phyloP scores from a whole-genome alignment of 2,113 vertebrate species.

The Hippocampus mohnikei region DNA sequence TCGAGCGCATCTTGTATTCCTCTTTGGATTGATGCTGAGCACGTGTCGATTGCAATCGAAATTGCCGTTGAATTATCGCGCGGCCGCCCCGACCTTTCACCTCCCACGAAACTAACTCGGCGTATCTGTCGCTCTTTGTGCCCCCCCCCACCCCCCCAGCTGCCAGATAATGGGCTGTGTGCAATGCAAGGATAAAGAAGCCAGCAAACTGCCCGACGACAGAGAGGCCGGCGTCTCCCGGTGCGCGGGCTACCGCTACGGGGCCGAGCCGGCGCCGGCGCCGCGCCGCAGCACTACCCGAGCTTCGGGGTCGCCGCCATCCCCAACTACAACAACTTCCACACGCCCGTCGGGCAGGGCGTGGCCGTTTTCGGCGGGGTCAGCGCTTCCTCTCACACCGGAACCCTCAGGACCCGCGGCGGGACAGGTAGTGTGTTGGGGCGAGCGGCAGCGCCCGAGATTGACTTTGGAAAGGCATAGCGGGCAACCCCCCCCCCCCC shows the following conservation, averaged over 20 bases:
- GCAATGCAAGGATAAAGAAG: slow-evolving; percentile 99
- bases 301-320: slow-evolving; percentile 87
- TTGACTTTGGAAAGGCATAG: neutral
- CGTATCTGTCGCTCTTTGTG: slow-evolving; percentile 4
- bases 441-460: neutral
- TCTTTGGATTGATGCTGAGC: no score
- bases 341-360: slow-evolving; percentile 81
- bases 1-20: no score
- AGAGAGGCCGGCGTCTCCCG: slow-evolving; percentile 83
- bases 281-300: slow-evolving; percentile 89
- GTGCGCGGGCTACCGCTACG: slow-evolving; percentile 87
- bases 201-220: slow-evolving; percentile 91
- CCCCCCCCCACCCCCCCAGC: slow-evolving; percentile 63
- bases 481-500: no score
- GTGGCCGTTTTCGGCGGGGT: slow-evolving; percentile 90
- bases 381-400: slow-evolving; percentile 86
- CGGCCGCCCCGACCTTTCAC: no score
- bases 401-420: slow-evolving; percentile 85
- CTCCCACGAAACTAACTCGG: neutral
- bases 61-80: no score
- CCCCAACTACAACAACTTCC: slow-evolving; percentile 96
- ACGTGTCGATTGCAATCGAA: no score
- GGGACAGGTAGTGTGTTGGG: slow-evolving; percentile 79
- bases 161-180: slow-evolving; percentile 99
- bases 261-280: slow-evolving; percentile 87